phyloP scores from a whole-genome alignment of 1,140 invertebrate genomes.

The Lordiphosa clarofinis region DNA sequence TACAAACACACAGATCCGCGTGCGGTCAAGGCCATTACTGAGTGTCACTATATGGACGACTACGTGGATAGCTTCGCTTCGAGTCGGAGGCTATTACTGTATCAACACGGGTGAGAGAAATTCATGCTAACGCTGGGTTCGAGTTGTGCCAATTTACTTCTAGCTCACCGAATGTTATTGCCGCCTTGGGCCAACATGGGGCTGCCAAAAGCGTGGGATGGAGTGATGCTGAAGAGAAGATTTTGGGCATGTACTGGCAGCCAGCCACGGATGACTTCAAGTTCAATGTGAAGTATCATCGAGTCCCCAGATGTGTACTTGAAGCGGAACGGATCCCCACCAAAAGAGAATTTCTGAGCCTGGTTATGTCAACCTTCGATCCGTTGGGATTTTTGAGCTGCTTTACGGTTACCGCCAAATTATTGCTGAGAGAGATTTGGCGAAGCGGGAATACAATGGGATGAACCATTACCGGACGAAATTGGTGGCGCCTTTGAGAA shows the following conservation, averaged over 20 bases:
- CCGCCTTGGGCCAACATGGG: not conserved
- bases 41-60: not conserved
- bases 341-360: too few species aligned
- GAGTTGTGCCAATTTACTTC: conserved; percentile 4
- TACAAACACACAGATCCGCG: not conserved
- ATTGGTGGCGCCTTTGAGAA: not conserved
- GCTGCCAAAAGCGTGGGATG: not conserved
- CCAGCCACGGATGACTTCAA: too few species aligned
- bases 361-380: too few species aligned
- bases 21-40: not conserved
- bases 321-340: not conserved
- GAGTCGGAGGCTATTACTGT: not conserved
- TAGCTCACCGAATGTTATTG: conserved; percentile 7
- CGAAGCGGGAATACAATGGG: not conserved
- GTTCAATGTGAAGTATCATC: not conserved
- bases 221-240: conserved; percentile 1
- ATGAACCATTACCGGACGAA: not conserved
- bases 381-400: conserved; percentile 6
- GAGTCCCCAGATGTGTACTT: not conserved
- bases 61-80: too few species aligned
- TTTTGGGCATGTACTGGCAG: too few species aligned
- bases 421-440: not conserved
- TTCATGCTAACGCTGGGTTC: conserved; percentile 4
- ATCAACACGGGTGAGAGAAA: conserved; percentile 5
- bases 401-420: conserved; percentile 2